A percentile compares a stretch with the other conserved stretches of the same genome.
Evolutionary conservation across 2,888 invertebrate species (phyloP).

Genomic region (Alentia gelatinosa): DNA sequence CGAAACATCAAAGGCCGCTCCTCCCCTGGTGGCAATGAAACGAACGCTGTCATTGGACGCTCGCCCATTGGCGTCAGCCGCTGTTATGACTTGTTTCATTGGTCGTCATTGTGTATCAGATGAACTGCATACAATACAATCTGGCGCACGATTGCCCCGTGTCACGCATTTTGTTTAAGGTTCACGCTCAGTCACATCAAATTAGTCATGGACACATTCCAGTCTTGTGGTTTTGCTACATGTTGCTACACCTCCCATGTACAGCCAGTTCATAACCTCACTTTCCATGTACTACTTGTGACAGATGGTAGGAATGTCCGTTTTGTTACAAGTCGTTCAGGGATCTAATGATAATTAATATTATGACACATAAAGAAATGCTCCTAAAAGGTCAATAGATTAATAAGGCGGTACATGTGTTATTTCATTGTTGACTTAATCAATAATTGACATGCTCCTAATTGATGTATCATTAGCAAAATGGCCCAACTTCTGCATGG

Average conservation of each 20-base stretch:
- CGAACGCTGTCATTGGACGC: neutral
- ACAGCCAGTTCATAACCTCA: neutral
- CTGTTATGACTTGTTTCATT: conserved; percentile 16
- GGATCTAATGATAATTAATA: neutral
- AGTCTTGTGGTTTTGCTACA: too few species aligned
- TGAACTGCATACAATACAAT: neutral
- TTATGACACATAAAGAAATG: too few species aligned
- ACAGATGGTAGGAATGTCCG: neutral
- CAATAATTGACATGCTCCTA: too few species aligned
- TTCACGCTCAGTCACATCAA: neutral
- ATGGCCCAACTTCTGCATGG: too few species aligned
- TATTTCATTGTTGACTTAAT: too few species aligned
- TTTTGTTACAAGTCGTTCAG: neutral
- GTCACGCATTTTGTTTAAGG: neutral
- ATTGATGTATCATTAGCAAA: too few species aligned
- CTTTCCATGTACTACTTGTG: neutral
- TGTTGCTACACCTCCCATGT: too few species aligned
- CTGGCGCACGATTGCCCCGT: neutral
- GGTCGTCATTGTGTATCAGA: neutral
- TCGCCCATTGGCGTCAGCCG: neutral
- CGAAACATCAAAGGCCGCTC: neutral
- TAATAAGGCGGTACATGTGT: too few species aligned
- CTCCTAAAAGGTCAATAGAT: too few species aligned
- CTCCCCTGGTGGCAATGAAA: neutral
- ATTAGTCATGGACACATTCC: neutral